phyloP scores from a whole-genome alignment of 2,888 invertebrate species.

The Trachelus iudaicus region DNA sequence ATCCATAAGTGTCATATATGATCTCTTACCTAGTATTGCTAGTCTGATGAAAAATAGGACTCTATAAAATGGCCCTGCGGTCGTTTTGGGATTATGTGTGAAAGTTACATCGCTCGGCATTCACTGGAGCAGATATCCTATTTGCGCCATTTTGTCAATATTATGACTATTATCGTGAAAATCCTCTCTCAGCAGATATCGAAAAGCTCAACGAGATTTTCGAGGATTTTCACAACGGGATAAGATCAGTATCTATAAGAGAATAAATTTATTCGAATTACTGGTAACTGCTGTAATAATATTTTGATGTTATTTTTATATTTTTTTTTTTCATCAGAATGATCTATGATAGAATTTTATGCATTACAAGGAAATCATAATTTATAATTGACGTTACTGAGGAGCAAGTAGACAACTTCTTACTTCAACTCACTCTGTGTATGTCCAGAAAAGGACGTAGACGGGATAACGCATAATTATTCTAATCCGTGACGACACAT shows the following conservation, averaged over 20 bases:
- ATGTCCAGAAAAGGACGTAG: neutral
- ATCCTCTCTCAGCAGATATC: neutral
- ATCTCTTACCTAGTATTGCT: neutral
- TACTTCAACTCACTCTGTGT: neutral
- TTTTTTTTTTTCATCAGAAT: no score
- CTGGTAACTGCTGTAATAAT: no score
- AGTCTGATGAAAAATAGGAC: neutral
- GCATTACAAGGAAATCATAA: no score
- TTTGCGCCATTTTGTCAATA: no score
- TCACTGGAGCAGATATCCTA: no score
- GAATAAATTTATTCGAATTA: neutral
- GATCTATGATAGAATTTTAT: no score
- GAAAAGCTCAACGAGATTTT: neutral
- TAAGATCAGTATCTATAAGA: neutral
- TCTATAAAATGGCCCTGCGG: neutral
- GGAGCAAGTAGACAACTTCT: neutral
- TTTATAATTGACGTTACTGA: no score
- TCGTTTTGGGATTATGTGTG: no score
- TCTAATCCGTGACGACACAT: neutral
- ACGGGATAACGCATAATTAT: neutral
- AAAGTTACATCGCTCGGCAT: no score
- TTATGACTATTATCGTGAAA: neutral
- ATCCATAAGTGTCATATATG: neutral
- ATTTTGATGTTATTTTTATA: no score
- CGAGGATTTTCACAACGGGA: neutral